Conservation (phyloP, 2,888 invertebrate species). For the Tenthredo notha region DNA sequence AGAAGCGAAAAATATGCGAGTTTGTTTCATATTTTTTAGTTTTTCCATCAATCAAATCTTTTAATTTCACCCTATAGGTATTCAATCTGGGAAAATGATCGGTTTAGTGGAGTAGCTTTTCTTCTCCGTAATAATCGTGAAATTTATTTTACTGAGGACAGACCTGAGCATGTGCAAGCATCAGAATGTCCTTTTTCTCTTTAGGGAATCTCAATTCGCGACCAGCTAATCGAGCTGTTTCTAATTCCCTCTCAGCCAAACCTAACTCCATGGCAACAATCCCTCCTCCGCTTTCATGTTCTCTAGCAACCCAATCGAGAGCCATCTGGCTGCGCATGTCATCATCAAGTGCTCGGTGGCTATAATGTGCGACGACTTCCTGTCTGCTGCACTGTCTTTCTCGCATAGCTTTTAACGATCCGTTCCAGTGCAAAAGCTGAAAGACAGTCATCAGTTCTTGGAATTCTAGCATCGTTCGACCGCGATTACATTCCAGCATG, state of each 20-base stretch:
- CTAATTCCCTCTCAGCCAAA: constrained; percentile 92
- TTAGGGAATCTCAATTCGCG: constrained; percentile 96
- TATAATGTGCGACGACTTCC: constrained; percentile 96
- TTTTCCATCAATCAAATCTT: not conserved
- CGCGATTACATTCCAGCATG: constrained; percentile 84
- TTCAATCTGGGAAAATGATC: not conserved
- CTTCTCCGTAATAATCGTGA: not conserved
- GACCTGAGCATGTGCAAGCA: constrained; percentile 93
- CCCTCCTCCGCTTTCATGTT: constrained; percentile 85
- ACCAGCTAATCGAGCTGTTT: constrained; percentile 92
- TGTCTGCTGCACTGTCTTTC: constrained; percentile 96
- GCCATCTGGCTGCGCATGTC: constrained; percentile 98
- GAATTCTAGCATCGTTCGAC: constrained; percentile 96
- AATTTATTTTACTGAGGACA: constrained; percentile 71
- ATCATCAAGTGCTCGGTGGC: constrained; percentile 94
- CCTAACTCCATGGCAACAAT: constrained; percentile 90
- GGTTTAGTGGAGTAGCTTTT: constrained; percentile 6
- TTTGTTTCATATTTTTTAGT: not conserved
- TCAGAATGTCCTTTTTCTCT: constrained; percentile 96
- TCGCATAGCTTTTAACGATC: constrained; percentile 96
- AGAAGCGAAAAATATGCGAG: constrained; percentile 1
- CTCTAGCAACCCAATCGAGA: constrained; percentile 94
- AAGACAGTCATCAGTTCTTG: constrained; percentile 99
- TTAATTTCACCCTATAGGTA: not conserved
- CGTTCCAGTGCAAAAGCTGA: constrained; percentile 97